Evolutionary conservation across 2,888 invertebrate species (phyloP).

Genomic region (Ptilodon capucinus): DNA sequence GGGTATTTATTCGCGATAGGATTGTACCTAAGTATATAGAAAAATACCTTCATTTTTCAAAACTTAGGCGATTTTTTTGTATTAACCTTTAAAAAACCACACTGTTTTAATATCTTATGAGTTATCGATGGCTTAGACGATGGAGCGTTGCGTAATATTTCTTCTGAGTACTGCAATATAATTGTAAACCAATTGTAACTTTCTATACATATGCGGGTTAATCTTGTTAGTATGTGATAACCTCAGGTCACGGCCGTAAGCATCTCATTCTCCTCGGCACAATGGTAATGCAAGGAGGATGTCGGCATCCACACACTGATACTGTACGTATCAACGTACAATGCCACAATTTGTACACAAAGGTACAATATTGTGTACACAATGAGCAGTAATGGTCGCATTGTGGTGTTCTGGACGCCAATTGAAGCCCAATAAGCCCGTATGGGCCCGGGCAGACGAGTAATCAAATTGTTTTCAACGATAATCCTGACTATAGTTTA

Average conservation of each 20-base stretch:
- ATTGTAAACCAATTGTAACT: too few relatives aligned
- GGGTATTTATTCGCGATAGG: too few relatives aligned
- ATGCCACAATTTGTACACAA: conserved; percentile 37
- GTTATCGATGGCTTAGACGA: too few relatives aligned
- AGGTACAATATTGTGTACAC: conserved; percentile 22
- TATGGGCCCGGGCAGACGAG: conserved; percentile 27
- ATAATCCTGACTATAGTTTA: background rate
- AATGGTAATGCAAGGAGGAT: conserved; percentile 20
- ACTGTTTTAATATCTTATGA: too few relatives aligned
- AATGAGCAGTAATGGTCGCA: conserved; percentile 7
- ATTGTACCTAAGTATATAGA: too few relatives aligned
- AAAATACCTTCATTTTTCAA: too few relatives aligned
- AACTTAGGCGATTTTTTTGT: too few relatives aligned
- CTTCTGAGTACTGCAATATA: too few relatives aligned
- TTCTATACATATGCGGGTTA: too few relatives aligned
- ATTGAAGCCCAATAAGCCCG: conserved; percentile 44
- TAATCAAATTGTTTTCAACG: conserved; percentile 6
- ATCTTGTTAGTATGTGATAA: background rate
- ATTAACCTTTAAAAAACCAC: too few relatives aligned
- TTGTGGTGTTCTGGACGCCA: conserved; percentile 12
- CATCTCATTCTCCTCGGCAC: background rate
- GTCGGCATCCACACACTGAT: conserved; percentile 15
- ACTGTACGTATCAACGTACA: conserved; percentile 34
- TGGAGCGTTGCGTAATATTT: too few relatives aligned
- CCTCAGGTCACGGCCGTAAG: background rate